Percentiles rank a stretch among this genome's conserved stretches.
These are phyloP conservation scores for Excalfactoria chinensis DNA, from an alignment of 2,113 vertebrate genomes.

Conservation along the genomic window DNA sequence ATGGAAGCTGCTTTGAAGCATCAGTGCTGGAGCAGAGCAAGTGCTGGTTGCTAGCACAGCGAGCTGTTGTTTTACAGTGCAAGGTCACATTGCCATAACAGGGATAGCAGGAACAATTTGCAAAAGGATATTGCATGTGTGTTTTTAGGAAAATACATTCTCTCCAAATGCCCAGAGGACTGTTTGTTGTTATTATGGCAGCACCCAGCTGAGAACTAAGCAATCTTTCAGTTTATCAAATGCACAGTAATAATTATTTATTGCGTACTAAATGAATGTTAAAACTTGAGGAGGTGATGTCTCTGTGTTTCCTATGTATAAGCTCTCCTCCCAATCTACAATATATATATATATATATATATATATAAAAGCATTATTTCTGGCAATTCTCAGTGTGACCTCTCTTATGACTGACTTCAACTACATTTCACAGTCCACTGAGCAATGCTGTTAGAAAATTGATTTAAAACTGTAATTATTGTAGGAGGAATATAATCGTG, in stretches of 20 bases:
- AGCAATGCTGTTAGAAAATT: slow-evolving; percentile 40
- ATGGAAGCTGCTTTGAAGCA: background rate
- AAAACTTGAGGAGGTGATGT: slow-evolving; percentile 1
- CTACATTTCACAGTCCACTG: slow-evolving; percentile 31
- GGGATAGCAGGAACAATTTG: background rate
- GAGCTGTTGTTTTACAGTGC: background rate
- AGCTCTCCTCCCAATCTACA: background rate
- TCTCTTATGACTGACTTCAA: slow-evolving; percentile 5
- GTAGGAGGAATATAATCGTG: slow-evolving; percentile 22
- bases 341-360: background rate
- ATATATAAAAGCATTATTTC: background rate
- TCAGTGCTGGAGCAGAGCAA: background rate
- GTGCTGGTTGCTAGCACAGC: background rate
- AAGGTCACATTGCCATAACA: background rate
- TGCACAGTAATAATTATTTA: slow-evolving; percentile 35
- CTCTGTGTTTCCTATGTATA: background rate
- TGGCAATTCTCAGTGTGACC: background rate
- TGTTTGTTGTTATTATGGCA: slow-evolving; percentile 7
- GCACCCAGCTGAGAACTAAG: slow-evolving; percentile 25
- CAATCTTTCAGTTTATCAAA: slow-evolving; percentile 26
- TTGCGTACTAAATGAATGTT: background rate
- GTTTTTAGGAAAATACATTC: slow-evolving; percentile 27
- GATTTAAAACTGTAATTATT: slow-evolving; percentile 60
- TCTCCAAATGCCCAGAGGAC: background rate
- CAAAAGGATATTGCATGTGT: background rate